Evolutionary conservation across 1,140 invertebrate species (phyloP), one percentile per base, ranked within the genome.

Genomic region (Glossosoma conforme): DNA sequence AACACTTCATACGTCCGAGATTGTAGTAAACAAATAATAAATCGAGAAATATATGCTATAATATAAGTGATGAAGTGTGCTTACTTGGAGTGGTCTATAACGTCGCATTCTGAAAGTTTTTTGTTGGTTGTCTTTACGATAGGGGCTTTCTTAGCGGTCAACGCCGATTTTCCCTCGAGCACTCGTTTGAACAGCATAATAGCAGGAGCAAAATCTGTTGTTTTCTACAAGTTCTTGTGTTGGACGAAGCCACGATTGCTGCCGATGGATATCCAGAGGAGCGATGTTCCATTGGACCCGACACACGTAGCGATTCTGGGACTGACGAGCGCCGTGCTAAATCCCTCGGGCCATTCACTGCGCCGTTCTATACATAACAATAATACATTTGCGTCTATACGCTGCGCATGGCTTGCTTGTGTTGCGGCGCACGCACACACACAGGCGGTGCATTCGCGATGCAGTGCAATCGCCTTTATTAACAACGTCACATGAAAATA

Each of bases 151-250:
- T 50, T 50, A 8, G 44, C 37, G 9, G 44, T 74, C 72, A 75
- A 66, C 69, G 70, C 65, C 67, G 70, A 69, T 63, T 72, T 72
- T 74, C 72, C 66, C 71, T 72, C 65, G 67, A 75, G 68, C 70
- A 75, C 68, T 68, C 71, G 70, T 75, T 75, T 72, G 71, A 74
- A 67, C 72, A 75, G 63, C 72, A 75, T 75, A 75, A 62, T 69
- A 75, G 60, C 35, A 75, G 60, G 6, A 75, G 56, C 45, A 75
- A 63, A 42, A 75, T 72, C 60, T 70, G 67, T 63, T 70, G 70
- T 65, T 75, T 75, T 19, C 70, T 64, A 62, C 69, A 74, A 53
- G 65, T 68, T n/a, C 59, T 70, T 65, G 15, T 68, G 64, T 56
- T 68, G 67, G 58, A 58, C 67, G 69, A 59, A 68, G 66, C 58